Evolutionary conservation across 2,113 vertebrate genomes (phyloP).

Genomic region (Shinisaurus crocodilurus): DNA sequence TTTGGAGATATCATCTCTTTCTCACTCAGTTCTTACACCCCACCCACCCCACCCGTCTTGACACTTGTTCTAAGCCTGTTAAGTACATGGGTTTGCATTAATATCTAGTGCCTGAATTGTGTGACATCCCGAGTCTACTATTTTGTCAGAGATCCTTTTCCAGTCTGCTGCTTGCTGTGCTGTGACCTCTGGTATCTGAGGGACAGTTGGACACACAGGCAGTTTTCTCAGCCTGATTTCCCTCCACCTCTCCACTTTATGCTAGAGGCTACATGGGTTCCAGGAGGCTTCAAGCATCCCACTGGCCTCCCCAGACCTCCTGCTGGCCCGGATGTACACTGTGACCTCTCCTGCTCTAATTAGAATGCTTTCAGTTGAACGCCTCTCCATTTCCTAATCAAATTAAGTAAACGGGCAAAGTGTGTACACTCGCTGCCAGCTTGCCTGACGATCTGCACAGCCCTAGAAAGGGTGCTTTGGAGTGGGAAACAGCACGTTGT

Average conservation of each 20-base stretch:
- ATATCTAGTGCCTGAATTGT: neutral
- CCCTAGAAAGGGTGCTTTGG: constrained; percentile 46
- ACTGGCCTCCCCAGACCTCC: neutral
- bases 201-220: neutral
- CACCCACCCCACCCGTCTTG: neutral
- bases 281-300: constrained; percentile 21
- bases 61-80: neutral
- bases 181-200: neutral
- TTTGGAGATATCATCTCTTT: neutral
- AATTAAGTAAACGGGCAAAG: constrained; percentile 65
- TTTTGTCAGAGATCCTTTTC: neutral
- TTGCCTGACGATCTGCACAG: constrained; percentile 54
- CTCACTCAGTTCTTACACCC: neutral
- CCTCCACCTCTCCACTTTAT: fast-evolving
- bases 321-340: constrained; percentile 31
- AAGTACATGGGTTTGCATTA: neutral
- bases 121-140: neutral
- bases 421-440: constrained; percentile 40
- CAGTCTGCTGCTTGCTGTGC: neutral
- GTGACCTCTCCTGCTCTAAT: constrained; percentile 66
- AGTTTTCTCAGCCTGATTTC: neutral
- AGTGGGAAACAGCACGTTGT: constrained; percentile 19
- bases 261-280: constrained; percentile 10
- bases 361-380: constrained; percentile 69
- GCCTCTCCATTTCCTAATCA: constrained; percentile 69